Conservation (phyloP, 1,140 invertebrate genomes). For the Oscheius sp. region DNA sequence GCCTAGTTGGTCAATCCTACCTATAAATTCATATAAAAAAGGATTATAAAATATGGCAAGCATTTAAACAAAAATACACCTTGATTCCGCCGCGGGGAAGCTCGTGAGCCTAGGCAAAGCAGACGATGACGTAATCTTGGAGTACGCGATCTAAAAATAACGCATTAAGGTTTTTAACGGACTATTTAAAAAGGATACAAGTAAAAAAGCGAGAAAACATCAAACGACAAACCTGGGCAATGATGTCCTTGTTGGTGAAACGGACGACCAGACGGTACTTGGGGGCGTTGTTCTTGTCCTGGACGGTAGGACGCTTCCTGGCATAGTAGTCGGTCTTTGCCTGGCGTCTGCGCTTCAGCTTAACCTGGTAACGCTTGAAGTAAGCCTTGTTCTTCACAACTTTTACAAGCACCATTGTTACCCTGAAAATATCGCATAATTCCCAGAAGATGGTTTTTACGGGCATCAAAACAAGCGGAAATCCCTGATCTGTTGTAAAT, state of each 20-base stretch:
- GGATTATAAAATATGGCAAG: too few relatives aligned
- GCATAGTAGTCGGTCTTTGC: slow-evolving; percentile 99
- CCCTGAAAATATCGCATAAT: slow-evolving; percentile 15
- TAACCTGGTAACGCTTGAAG: slow-evolving; percentile 94
- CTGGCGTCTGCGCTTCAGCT: slow-evolving; percentile 70
- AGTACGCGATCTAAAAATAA: slow-evolving; percentile 80
- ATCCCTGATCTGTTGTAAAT: too few relatives aligned
- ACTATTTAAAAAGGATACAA: too few relatives aligned
- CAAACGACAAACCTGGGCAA: slow-evolving; percentile 74
- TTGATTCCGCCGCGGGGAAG: slow-evolving; percentile 87
- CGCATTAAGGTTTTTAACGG: background rate
- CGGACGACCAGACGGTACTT: slow-evolving; percentile 98
- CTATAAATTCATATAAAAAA: slow-evolving; percentile 56
- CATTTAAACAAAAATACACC: slow-evolving; percentile 59
- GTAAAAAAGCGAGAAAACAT: too few relatives aligned
- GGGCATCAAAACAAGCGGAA: too few relatives aligned
- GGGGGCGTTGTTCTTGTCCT: slow-evolving; percentile 99
- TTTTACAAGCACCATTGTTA: slow-evolving; percentile 86
- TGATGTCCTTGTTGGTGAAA: slow-evolving; percentile 94
- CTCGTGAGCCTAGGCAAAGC: slow-evolving; percentile 95
- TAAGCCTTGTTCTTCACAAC: slow-evolving; percentile 99
- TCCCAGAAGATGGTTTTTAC: too few relatives aligned
- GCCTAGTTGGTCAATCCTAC: slow-evolving; percentile 98
- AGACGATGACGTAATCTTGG: slow-evolving; percentile 91
- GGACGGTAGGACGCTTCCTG: slow-evolving; percentile 88